Base-by-base conservation (phyloP, 2,797 vertebrate genomes). In the Acanthurus lineatus region DNA sequence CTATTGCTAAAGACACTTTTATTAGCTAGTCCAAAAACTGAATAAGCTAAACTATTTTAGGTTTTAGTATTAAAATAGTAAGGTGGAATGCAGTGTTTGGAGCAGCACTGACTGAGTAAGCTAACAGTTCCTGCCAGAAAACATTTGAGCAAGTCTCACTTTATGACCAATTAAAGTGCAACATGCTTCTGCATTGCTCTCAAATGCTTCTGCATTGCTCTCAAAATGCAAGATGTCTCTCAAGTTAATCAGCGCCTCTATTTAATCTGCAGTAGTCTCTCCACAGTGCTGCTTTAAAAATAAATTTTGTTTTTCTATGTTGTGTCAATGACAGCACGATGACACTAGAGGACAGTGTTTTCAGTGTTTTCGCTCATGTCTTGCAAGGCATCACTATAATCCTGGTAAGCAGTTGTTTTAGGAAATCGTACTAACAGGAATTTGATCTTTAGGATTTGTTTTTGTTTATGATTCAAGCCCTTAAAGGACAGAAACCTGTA, bases 291-390 rank as follows among this genome's bases (percentile, higher is more conserved):
- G 54, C 40, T 54, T 68, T n/a, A 44, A 16, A 44, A 19, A 48
- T 38, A 60, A 9, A 48, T 15, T 9, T 9, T 42, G 22, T 52
- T 15, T n/a, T 56, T 53, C 66, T 19, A 42, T 58, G 3, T 15
- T 3, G 7, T 28, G 15, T 17, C 53, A 77, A n/a, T 70, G 61
- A 75, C 60, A 53, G 32, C 8, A 45, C 54, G 15, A 17, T 40
- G 53, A 86, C 93, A 90, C 89, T 86, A 94, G 93, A 85, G 88
- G 91, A 69, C 90, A 92, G 87, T 82, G 83, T 85, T 82, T 56
- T 56, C 56, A 3, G 76, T 38, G 40, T 72, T 58, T 84, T 54
- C 0, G 0, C 4, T 54, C 1, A 56, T 56, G 22, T 56, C 12
- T 42, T 48, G 22, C 16, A 9, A 49, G 5, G n/a, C 22, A 51